These are phyloP conservation scores for Syncerus caffer DNA, from an alignment of 2,797 vertebrate genomes.

Conservation along the genomic window DNA sequence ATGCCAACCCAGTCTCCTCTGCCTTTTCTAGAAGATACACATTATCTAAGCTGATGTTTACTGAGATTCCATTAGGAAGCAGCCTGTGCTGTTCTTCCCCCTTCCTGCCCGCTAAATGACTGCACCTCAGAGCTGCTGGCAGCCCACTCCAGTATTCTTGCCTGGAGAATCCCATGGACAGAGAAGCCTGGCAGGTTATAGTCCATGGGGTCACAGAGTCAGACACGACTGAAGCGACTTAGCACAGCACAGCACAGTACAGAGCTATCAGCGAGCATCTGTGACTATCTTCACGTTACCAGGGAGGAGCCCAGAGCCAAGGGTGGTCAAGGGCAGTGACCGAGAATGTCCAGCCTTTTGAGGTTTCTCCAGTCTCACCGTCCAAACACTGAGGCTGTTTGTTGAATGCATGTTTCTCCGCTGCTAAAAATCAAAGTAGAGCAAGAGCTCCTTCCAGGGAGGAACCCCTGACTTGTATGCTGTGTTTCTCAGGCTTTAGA, in stretches of 20 bases:
- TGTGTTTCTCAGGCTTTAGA: background rate
- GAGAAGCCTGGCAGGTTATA: background rate
- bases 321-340: background rate
- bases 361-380: background rate
- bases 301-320: background rate
- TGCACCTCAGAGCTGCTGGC: background rate
- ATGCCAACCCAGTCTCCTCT: slow-evolving; percentile 4
- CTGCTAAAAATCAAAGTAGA: background rate
- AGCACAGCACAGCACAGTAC: background rate
- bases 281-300: background rate
- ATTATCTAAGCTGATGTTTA: background rate
- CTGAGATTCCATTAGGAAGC: background rate
- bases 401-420: background rate
- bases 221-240: background rate
- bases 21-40: slow-evolving; percentile 47
- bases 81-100: background rate
- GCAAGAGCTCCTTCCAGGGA: background rate
- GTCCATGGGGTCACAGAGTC: background rate
- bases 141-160: background rate
- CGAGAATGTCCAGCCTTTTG: fast-evolving
- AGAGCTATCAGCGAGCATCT: background rate
- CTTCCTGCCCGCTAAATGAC: background rate
- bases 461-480: background rate
- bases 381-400: background rate
- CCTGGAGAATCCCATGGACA: background rate